Percentiles rank a stretch among this genome's conserved stretches.
These are phyloP conservation scores for Campoplex nolae DNA, from an alignment of 2,888 invertebrate genomes.

Conservation along the genomic window DNA sequence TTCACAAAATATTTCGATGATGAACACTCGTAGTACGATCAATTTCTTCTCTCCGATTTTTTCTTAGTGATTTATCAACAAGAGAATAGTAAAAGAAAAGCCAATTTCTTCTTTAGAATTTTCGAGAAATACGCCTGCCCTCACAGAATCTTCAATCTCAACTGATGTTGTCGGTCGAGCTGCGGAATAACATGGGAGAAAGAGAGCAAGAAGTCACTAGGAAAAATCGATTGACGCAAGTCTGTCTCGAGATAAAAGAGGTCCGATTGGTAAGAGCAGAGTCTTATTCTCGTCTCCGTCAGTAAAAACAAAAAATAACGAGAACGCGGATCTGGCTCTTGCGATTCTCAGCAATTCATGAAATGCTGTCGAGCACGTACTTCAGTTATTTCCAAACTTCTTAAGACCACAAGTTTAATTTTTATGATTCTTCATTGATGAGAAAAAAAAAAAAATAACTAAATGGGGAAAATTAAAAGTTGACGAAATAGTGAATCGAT, in stretches of 20 bases:
- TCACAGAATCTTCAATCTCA: conserved; percentile 57
- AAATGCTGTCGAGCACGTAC: conserved; percentile 6
- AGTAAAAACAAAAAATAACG: conserved; percentile 56
- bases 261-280: conserved; percentile 69
- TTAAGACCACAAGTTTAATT: background rate
- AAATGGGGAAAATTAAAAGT: background rate
- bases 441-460: background rate
- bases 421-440: background rate
- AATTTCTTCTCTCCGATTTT: background rate
- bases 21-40: background rate
- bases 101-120: background rate
- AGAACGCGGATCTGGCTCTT: conserved; percentile 47
- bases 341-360: conserved; percentile 37
- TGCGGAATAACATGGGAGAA: conserved; percentile 35
- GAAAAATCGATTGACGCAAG: conserved; percentile 82
- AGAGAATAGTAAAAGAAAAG: background rate
- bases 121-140: conserved; percentile 48
- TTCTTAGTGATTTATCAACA: background rate
- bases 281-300: conserved; percentile 56
- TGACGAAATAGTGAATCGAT: background rate
- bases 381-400: background rate
- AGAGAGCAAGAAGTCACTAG: conserved; percentile 47
- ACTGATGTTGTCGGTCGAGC: conserved; percentile 56
- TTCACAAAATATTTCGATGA: background rate
- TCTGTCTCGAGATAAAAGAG: conserved; percentile 72